Conservation (phyloP, 2,888 invertebrate genomes). For the Venustoraphidia nigricollis region DNA sequence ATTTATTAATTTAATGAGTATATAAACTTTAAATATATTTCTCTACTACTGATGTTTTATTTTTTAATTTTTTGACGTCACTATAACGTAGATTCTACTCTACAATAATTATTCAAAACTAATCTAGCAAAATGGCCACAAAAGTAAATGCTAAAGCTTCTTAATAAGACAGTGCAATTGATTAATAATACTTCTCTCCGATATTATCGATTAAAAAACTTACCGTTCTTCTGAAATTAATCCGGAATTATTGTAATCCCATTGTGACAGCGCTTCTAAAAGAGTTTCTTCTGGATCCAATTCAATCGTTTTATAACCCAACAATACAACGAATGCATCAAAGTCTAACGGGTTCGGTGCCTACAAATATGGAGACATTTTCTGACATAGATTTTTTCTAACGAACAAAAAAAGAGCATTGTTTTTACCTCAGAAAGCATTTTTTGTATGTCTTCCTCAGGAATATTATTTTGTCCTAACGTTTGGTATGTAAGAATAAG, state of each 20-base stretch:
- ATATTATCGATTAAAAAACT: constrained; percentile 1
- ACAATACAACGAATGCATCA: constrained; percentile 43
- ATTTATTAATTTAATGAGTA: no score
- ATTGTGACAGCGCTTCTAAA: constrained; percentile 43
- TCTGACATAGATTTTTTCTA: not conserved
- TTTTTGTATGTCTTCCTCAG: constrained; percentile 38
- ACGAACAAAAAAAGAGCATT: no score
- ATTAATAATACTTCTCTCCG: not conserved
- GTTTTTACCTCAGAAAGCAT: constrained; percentile 44
- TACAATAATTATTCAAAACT: no score
- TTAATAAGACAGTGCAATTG: no score
- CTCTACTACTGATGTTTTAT: no score
- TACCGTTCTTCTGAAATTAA: constrained; percentile 46
- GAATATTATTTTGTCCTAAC: constrained; percentile 36
- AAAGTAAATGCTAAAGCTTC: no score
- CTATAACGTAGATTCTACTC: no score
- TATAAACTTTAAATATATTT: no score
- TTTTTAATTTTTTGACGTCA: no score
- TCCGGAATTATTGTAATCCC: constrained; percentile 45
- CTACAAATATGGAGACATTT: constrained; percentile 13
- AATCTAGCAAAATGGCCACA: no score
- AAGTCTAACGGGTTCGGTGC: constrained; percentile 41
- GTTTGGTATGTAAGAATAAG: constrained; percentile 43
- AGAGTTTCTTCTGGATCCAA: constrained; percentile 48
- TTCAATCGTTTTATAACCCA: constrained; percentile 43